Conservation (phyloP, 2,888 invertebrate species). For the Drosophila melanosoma region DNA sequence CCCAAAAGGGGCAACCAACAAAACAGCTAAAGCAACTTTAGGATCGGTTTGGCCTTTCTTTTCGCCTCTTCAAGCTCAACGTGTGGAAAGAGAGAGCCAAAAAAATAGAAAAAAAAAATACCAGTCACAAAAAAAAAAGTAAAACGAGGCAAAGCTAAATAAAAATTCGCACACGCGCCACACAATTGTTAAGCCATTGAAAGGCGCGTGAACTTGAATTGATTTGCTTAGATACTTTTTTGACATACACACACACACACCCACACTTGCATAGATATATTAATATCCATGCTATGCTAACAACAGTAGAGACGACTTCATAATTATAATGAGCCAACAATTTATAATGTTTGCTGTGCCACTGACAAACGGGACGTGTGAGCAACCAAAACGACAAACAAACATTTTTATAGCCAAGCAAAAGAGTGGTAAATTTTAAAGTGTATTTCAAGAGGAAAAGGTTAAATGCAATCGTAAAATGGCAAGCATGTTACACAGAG, state of each 20-base stretch:
- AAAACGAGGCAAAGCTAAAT: conserved; percentile 28
- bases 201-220: conserved; percentile 77
- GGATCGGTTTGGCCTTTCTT: conserved; percentile 48
- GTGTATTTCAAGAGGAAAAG: conserved; percentile 64
- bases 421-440: conserved; percentile 70
- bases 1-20: conserved; percentile 9
- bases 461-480: conserved; percentile 77
- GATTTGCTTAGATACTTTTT: conserved; percentile 70
- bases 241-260: neutral
- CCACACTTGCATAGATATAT: neutral
- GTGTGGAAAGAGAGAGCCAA: conserved; percentile 28
- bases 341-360: conserved; percentile 53
- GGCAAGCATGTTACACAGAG: conserved; percentile 22
- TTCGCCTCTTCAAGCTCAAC: conserved; percentile 41
- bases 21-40: conserved; percentile 43
- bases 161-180: conserved; percentile 65
- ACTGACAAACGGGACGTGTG: conserved; percentile 67
- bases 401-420: conserved; percentile 69
- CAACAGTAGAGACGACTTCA: conserved; percentile 70
- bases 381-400: conserved; percentile 53
- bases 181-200: conserved; percentile 51
- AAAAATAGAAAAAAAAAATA: conserved; percentile 18
- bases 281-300: conserved; percentile 21
- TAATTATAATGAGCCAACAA: conserved; percentile 77
- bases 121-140: conserved; percentile 45